Percentiles rank a stretch among this genome's conserved stretches.
Conservation (phyloP, 2,888 invertebrate genomes). For the Heliconius cydno region DNA sequence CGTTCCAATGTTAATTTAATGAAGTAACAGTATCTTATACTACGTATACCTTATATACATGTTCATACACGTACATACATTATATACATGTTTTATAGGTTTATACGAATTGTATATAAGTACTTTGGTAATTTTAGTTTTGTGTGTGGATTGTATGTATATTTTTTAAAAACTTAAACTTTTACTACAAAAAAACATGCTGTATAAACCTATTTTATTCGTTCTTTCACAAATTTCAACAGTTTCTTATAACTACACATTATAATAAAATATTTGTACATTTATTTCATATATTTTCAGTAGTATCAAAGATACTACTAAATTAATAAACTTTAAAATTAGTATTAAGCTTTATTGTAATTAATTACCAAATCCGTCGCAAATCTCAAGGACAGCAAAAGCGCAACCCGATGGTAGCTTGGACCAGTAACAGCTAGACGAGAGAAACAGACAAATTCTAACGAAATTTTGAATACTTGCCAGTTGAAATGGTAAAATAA, state of each 20-base stretch:
- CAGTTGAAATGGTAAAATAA: conserved; percentile 51
- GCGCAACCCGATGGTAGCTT: conserved; percentile 25
- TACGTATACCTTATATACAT: background rate
- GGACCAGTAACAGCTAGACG: conserved; percentile 31
- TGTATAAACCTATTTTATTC: background rate
- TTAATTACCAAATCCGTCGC: background rate
- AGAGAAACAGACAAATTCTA: conserved; percentile 42
- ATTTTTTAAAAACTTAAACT: background rate
- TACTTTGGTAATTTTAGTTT: background rate
- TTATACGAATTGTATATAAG: background rate
- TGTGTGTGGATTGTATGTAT: background rate
- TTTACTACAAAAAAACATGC: background rate
- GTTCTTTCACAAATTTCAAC: no score
- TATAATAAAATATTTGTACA: no score
- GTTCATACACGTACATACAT: no score
- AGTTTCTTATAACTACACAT: no score
- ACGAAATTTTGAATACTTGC: conserved; percentile 51
- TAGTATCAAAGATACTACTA: no score
- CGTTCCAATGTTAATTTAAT: conserved; percentile 34
- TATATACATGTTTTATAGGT: background rate
- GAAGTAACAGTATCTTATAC: conserved; percentile 18
- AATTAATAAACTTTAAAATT: background rate
- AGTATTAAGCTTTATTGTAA: background rate
- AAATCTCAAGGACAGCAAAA: conserved; percentile 33
- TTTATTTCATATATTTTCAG: no score